Base-by-base conservation (phyloP, 2,888 invertebrate genomes). In the Nematopogon swammerdamellus region DNA sequence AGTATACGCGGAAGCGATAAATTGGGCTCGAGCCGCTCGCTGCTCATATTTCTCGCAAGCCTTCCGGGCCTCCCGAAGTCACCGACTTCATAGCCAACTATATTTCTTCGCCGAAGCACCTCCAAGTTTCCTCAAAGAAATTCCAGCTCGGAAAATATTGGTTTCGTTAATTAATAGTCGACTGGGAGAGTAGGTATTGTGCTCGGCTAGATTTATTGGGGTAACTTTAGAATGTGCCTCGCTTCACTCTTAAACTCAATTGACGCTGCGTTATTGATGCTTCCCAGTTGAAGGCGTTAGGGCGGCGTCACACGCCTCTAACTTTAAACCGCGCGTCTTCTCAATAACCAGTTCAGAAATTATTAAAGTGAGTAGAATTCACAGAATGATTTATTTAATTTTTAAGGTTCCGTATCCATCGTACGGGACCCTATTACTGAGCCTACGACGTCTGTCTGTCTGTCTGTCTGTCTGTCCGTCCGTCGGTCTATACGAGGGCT, bases 201-300 rank as follows among this genome's bases (percentile, higher is more conserved):
- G 74, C 67, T 63, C 65, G 61, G 63, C 61, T 64, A 74, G 75
- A 79, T 79, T 79, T 77, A 79, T 77, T 72, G 75, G 72, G 72
- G 75, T 72, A 74, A 77, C 75, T 79, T 76, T 76, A 74, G 76
- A 79, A 77, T 76, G 77, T 67, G 75, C 69, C 72, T 72, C 49
- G 18, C 71, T 74, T 73, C 67, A 72, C 67, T 36, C 25, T 36
- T 14, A 14, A 14, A 36, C 11, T 70, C 70, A 74, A 75, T 76
- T 75, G 70, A 75, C 36, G 4, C 36, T 73, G 72, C 72, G 73
- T 73, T 70, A 69, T 70, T 73, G 72, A 74, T 72, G 72, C 68
- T 63, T 20, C 19, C 42, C 14, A n/a, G 14, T 45, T 20, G 20
- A 36, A 14, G 65, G 63, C 64, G 61, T 64, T 56, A 58, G 57